Evolutionary conservation across 2,888 invertebrate species (phyloP).

Genomic region (Phengaris arion): DNA sequence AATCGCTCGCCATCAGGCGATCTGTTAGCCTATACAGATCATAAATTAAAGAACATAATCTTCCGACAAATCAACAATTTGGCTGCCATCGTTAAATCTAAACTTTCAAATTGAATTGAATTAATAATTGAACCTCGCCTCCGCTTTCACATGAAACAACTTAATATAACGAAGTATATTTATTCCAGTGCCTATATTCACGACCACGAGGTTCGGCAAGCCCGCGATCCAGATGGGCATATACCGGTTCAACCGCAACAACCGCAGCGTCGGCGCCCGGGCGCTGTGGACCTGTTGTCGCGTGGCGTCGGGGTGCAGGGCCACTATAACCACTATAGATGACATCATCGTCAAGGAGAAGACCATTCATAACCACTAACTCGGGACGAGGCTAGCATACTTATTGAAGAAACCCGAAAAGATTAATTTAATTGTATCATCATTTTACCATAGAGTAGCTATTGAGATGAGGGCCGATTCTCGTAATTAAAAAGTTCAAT

Average conservation of each 20-base stretch:
- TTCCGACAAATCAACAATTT: too few species aligned
- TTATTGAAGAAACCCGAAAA: neutral
- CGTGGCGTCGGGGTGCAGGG: slow-evolving; percentile 43
- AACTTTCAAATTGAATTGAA: too few species aligned
- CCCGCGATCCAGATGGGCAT: slow-evolving; percentile 43
- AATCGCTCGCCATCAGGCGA: too few species aligned
- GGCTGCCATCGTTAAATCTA: too few species aligned
- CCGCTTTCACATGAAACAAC: neutral
- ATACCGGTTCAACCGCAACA: slow-evolving; percentile 43
- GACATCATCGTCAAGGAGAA: slow-evolving; percentile 42
- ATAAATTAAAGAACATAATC: too few species aligned
- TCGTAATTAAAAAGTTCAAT: too few species aligned
- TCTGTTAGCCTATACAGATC: too few species aligned
- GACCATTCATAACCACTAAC: slow-evolving; percentile 43
- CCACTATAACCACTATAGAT: slow-evolving; percentile 42
- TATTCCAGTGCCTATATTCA: slow-evolving; percentile 41
- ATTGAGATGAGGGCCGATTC: too few species aligned
- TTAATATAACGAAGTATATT: neutral
- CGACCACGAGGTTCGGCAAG: slow-evolving; percentile 44
- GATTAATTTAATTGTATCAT: too few species aligned
- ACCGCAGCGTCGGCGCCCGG: slow-evolving; percentile 39
- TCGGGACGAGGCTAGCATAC: neutral
- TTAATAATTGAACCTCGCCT: too few species aligned
- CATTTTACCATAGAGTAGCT: too few species aligned
- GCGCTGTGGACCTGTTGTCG: slow-evolving; percentile 43